Evolutionary conservation across 2,113 vertebrate species (phyloP).

Genomic region (Microtus ochrogaster): DNA sequence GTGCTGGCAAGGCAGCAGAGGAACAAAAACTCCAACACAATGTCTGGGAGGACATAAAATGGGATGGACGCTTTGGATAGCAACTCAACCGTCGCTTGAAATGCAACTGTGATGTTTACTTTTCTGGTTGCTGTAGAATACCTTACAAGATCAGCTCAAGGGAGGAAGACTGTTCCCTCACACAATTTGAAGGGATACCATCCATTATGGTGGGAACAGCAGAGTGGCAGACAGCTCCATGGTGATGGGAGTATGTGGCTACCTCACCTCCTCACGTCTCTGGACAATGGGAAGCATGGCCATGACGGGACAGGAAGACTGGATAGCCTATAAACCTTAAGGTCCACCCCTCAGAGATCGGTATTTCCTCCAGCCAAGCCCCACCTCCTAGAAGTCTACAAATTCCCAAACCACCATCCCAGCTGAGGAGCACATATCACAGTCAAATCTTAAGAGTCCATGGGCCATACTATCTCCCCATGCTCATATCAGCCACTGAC

Average conservation of each 20-base stretch:
- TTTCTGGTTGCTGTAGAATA: background rate
- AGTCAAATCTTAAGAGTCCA: background rate
- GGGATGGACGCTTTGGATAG: background rate
- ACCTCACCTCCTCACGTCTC: background rate
- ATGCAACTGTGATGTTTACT: background rate
- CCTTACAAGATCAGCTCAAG: background rate
- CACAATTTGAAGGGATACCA: background rate
- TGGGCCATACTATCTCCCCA: background rate
- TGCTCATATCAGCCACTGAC: background rate
- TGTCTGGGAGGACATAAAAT: background rate
- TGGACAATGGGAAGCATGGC: background rate
- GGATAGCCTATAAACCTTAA: background rate
- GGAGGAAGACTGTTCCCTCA: background rate
- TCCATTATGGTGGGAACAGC: fast-evolving
- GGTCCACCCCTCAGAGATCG: background rate
- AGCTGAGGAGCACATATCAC: background rate
- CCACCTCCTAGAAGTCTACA: background rate
- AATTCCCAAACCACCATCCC: background rate
- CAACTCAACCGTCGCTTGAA: background rate
- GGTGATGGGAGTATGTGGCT: background rate
- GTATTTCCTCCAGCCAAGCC: background rate
- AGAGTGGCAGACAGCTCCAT: background rate
- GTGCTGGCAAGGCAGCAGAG: background rate
- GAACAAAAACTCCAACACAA: background rate
- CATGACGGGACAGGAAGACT: background rate